These are phyloP conservation scores for Gari tellinella DNA, from an alignment of 2,888 invertebrate species.

Conservation along the genomic window DNA sequence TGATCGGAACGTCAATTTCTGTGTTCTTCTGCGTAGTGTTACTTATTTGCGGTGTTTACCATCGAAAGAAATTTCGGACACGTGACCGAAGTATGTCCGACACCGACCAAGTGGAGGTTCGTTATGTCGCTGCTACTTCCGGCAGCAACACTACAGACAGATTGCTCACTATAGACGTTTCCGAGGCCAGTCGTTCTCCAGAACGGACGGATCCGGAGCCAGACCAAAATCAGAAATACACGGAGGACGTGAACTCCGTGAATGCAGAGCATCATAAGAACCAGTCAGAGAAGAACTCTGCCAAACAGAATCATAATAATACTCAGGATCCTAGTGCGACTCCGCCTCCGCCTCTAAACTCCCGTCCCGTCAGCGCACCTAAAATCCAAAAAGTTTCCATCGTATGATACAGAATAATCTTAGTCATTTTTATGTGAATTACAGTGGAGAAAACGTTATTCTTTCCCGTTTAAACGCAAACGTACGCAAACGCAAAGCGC, in stretches of 20 bases:
- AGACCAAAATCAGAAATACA: constrained; percentile 20
- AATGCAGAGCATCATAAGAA: constrained; percentile 30
- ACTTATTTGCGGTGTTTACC: constrained; percentile 79
- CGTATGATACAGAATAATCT: constrained; percentile 64
- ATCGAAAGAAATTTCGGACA: constrained; percentile 74
- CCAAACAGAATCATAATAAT: constrained; percentile 29
- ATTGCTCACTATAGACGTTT: constrained; percentile 70
- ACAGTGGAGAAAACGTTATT: no score
- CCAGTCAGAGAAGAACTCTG: constrained; percentile 35
- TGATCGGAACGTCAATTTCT: constrained; percentile 80
- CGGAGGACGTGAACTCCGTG: constrained; percentile 10
- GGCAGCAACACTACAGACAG: constrained; percentile 81
- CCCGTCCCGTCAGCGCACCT: constrained; percentile 30
- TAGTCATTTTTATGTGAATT: no score
- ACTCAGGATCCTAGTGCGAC: background rate
- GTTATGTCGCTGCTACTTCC: constrained; percentile 79
- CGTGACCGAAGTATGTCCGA: constrained; percentile 68
- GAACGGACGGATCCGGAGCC: constrained; percentile 48
- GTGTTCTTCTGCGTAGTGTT: constrained; percentile 80
- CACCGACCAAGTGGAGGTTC: constrained; percentile 79
- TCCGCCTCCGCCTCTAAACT: constrained; percentile 5
- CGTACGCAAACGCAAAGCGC: no score
- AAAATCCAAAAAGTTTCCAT: constrained; percentile 79
- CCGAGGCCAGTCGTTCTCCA: constrained; percentile 52
- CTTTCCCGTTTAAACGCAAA: no score